Base-by-base conservation (phyloP, 2,888 invertebrate genomes). In the Cyrtodaria siliqua region DNA sequence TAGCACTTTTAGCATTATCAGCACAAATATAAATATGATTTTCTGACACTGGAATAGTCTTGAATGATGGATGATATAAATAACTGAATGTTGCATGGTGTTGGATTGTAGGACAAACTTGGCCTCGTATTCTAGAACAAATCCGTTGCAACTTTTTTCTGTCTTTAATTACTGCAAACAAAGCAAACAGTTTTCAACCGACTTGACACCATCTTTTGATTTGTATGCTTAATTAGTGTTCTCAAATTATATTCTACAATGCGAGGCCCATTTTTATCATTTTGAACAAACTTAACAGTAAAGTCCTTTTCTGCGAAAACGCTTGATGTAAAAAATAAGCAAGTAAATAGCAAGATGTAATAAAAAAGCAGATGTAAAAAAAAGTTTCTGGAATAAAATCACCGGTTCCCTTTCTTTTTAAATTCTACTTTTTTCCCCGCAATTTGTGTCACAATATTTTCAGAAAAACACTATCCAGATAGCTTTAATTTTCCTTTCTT, bases 321-420 rank as follows among this genome's bases (percentile, higher is more conserved):
- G 44, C 20, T 44, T 24, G 53, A 29, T 53, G 53, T 53, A 27
- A 27, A 53, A 33, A 53, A 53, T 24, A 53, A 27, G 53, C 53
- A 27, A 53, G 18, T 53, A 53, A n/a, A 27, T 53, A 53, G 53
- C 53, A 53, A 8, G 26, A 53, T 53, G 53, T 53, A 53, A 53
- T n/a, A n/a, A 53, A 53, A 12, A 33, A 29, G 53, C 53, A 26
- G 16, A 53, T 53, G 53, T 53, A 53, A 53, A 53, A 53, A 52
- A 20, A 50, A n/a, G n/a, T n/a, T 12, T 18, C 24, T 53, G 53
- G 53, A 53, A 53, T 53, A 53, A 44, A 44, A 9, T 53, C 53
- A 53, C 53, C 27, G 53, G 53, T 26, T 53, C n/a, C 24, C 2
- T 53, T 16, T 18, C n/a, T 20, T 9, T 44, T 16, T n/a, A n/a